phyloP scores from a whole-genome alignment of 2,888 invertebrate genomes.

The Synergus itoensis region DNA sequence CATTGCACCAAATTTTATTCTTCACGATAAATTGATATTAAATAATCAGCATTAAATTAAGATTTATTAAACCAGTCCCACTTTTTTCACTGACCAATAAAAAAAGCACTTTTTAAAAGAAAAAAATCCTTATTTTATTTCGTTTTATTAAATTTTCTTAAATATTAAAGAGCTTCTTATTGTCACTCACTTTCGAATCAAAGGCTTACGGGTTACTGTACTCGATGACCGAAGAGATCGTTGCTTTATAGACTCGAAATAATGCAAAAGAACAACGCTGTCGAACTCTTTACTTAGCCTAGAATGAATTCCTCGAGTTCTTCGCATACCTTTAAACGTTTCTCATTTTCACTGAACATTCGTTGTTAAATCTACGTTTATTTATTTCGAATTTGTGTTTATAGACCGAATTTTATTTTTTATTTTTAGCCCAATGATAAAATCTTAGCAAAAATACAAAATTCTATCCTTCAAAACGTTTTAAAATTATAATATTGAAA shows the following conservation, averaged over 20 bases:
- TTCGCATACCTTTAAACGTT: conserved; percentile 41
- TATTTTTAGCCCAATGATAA: not conserved
- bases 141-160: conserved; percentile 6
- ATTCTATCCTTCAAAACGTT: too few species aligned
- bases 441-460: too few species aligned
- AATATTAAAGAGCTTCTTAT: not conserved
- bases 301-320: conserved; percentile 69
- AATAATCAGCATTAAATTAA: conserved; percentile 15
- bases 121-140: not conserved
- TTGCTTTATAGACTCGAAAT: conserved; percentile 72
- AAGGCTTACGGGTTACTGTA: conserved; percentile 70
- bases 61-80: not conserved
- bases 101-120: not conserved
- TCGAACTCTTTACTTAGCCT: conserved; percentile 71
- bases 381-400: not conserved
- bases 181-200: conserved; percentile 53
- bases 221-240: conserved; percentile 65
- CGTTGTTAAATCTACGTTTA: not conserved
- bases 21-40: not conserved
- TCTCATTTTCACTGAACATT: conserved; percentile 2
- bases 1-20: conserved; percentile 74
- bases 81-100: conserved; percentile 10
- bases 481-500: too few species aligned
- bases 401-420: not conserved
- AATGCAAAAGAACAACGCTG: conserved; percentile 70